Conservation (phyloP, 2,797 vertebrate genomes). For the Aldrovandia affinis region DNA sequence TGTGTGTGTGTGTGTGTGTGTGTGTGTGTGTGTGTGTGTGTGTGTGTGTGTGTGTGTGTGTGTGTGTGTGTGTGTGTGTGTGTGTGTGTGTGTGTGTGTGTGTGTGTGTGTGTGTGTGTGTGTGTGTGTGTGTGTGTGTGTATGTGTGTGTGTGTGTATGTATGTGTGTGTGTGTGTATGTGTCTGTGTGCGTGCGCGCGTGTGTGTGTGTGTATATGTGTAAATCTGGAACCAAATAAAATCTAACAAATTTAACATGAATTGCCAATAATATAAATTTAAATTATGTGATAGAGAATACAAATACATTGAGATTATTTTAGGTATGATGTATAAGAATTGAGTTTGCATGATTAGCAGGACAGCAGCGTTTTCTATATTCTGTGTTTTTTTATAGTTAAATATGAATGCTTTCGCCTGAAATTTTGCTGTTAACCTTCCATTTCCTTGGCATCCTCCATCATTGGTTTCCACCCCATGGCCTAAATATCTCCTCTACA, state of each 20-base stretch:
- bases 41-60: no score
- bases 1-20: not conserved
- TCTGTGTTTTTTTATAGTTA: not conserved
- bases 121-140: no score
- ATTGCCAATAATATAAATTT: not conserved
- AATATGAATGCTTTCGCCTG: not conserved
- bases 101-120: no score
- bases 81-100: no score
- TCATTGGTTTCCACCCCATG: conserved; percentile 58
- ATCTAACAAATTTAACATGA: not conserved
- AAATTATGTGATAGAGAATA: not conserved
- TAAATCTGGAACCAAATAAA: not conserved
- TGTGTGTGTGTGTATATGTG: no score
- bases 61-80: no score
- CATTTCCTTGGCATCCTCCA: conserved; percentile 58
- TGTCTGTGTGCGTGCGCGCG: no score
- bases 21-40: not conserved
- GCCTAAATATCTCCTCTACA: conserved; percentile 62
- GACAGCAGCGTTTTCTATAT: not conserved
- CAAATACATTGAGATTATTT: not conserved
- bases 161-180: no score
- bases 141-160: no score
- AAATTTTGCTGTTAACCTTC: conserved; percentile 61
- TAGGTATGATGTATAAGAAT: not conserved
- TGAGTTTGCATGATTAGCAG: not conserved